phyloP scores from a whole-genome alignment of 2,797 vertebrate species.

The Protonibea diacanthus region DNA sequence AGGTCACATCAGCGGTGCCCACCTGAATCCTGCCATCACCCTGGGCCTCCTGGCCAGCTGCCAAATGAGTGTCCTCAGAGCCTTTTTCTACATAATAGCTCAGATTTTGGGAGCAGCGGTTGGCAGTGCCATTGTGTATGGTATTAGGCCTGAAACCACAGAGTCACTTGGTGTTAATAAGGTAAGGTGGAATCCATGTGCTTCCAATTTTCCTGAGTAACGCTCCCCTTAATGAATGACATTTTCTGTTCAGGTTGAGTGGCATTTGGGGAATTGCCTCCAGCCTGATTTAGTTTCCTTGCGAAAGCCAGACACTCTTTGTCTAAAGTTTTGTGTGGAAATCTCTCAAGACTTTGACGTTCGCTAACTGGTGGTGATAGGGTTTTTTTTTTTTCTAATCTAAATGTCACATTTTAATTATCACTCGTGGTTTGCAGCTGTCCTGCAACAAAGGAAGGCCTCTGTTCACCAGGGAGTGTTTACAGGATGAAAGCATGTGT shows the following conservation, averaged over 20 bases:
- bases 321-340: conserved; percentile 1
- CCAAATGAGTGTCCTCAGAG: conserved; percentile 88
- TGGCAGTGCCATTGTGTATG: conserved; percentile 86
- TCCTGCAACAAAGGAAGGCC: neutral
- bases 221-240: conserved; percentile 24
- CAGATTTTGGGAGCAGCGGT: conserved; percentile 88
- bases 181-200: conserved; percentile 48
- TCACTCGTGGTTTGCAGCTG: conserved; percentile 6
- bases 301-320: neutral
- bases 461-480: conserved; percentile 11
- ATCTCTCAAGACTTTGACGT: neutral
- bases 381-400: neutral
- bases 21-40: conserved; percentile 89
- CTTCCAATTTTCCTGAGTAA: conserved; percentile 25
- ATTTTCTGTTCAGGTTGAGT: conserved; percentile 26
- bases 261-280: conserved; percentile 48
- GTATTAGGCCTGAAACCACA: conserved; percentile 76
- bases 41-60: conserved; percentile 88
- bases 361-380: conserved; percentile 8
- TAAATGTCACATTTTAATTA: conserved; percentile 37
- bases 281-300: conserved; percentile 27
- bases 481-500: conserved; percentile 11
- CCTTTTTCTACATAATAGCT: conserved; percentile 85
- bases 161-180: conserved; percentile 81
- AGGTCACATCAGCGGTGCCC: conserved; percentile 89